phyloP scores from a whole-genome alignment of 2,888 invertebrate genomes.

The Herminia tarsipennalis region DNA sequence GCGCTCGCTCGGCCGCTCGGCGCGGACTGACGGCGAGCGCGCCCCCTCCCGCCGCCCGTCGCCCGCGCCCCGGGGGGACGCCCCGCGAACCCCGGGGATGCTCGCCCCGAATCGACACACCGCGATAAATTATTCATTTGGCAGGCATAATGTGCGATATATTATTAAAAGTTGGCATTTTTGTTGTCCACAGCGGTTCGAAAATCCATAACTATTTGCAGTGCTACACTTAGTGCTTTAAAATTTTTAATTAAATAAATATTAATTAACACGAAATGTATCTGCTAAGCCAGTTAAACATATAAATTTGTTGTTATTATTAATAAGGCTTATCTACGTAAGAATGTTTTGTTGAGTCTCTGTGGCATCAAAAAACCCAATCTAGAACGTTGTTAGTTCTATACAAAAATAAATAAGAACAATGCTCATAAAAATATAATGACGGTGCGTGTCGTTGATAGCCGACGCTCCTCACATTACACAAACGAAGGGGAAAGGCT shows the following conservation, averaged over 20 bases:
- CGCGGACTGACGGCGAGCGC: constrained; percentile 75
- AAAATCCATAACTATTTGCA: constrained; percentile 62
- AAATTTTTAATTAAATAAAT: constrained; percentile 17
- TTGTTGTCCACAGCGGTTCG: constrained; percentile 69
- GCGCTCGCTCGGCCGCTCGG: constrained; percentile 84
- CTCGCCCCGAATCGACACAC: constrained; percentile 80
- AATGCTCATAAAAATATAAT: constrained; percentile 43
- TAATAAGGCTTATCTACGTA: background rate
- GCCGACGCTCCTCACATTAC: constrained; percentile 80
- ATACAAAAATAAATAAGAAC: constrained; percentile 36
- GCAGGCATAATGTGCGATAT: constrained; percentile 83
- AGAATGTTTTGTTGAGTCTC: constrained; percentile 2
- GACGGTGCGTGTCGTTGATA: constrained; percentile 46
- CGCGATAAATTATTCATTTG: constrained; percentile 84
- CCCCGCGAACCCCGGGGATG: constrained; percentile 68
- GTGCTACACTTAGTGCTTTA: constrained; percentile 49
- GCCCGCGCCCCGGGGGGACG: constrained; percentile 41
- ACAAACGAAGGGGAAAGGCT: constrained; percentile 86
- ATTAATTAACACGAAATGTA: constrained; percentile 3
- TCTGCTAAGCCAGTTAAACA: constrained; percentile 3
- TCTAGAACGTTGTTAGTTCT: constrained; percentile 21
- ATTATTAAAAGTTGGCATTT: constrained; percentile 85
- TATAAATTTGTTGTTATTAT: background rate
- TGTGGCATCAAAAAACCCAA: constrained; percentile 14
- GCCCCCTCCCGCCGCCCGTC: constrained; percentile 49